A percentile compares a stretch with the other conserved stretches of the same genome.
These are phyloP conservation scores for Emydoidea blandingii DNA, from an alignment of 2,797 vertebrate genomes.

Conservation along the genomic window DNA sequence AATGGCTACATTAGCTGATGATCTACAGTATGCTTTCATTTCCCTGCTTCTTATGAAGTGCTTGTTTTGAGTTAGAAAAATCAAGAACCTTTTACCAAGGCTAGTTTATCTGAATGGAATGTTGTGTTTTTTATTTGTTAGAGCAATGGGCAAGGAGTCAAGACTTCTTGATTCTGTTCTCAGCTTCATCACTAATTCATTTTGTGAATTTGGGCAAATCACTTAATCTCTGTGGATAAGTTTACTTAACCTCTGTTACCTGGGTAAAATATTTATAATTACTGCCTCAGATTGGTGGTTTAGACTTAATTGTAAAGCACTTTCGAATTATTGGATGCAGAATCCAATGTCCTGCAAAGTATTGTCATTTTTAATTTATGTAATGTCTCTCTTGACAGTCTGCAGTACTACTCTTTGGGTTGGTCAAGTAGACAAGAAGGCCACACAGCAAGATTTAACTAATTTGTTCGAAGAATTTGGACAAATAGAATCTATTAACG, in stretches of 20 bases:
- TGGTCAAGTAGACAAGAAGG: constrained; percentile 99
- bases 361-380: background rate
- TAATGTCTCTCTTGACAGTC: constrained; percentile 82
- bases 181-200: background rate
- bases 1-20: background rate
- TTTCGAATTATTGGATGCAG: background rate
- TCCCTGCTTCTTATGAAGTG: background rate
- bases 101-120: background rate
- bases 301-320: background rate
- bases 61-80: background rate
- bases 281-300: background rate
- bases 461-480: constrained; percentile 99
- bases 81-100: background rate
- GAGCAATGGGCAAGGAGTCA: background rate
- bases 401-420: constrained; percentile 99
- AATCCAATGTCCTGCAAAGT: background rate
- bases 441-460: constrained; percentile 97
- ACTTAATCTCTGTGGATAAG: background rate
- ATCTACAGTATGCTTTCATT: background rate
- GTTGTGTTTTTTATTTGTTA: background rate
- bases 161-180: background rate
- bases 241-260: background rate
- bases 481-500: constrained; percentile 99
- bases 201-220: background rate
- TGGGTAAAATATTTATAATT: background rate